A percentile compares a stretch with the other conserved stretches of the same genome.
Conservation (phyloP, 2,888 invertebrate genomes). For the Malachius bipustulatus region DNA sequence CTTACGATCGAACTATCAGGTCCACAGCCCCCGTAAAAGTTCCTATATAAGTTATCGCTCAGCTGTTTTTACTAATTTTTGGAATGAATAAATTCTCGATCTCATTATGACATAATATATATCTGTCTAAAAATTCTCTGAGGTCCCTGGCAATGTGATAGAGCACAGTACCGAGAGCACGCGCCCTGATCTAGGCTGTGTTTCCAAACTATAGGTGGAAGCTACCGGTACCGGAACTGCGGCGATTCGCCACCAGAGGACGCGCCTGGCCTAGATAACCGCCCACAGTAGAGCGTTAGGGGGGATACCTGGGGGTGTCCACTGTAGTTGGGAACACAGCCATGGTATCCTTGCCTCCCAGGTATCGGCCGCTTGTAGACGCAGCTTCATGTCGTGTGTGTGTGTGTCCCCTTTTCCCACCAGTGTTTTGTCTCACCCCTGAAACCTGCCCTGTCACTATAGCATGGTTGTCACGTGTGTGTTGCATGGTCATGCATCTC, state of each 20-base stretch:
- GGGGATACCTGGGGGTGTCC: constrained; percentile 36
- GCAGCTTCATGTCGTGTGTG: constrained; percentile 25
- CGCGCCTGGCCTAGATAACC: constrained; percentile 13
- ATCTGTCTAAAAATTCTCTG: constrained; percentile 13
- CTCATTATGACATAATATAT: too few relatives aligned
- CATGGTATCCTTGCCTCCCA: constrained; percentile 52
- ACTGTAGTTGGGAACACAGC: constrained; percentile 49
- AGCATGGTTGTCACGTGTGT: too few relatives aligned
- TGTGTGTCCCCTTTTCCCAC: constrained; percentile 13
- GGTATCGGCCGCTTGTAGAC: constrained; percentile 37
- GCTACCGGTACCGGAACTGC: constrained; percentile 18
- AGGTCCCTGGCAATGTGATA: constrained; percentile 23
- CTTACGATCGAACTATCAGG: too few relatives aligned
- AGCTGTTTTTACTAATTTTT: too few relatives aligned
- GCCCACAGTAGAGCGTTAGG: constrained; percentile 21
- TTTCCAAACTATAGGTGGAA: constrained; percentile 40
- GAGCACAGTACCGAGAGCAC: constrained; percentile 26
- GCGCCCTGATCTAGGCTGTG: constrained; percentile 36
- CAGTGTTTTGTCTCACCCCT: constrained; percentile 6
- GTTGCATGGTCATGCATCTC: too few relatives aligned
- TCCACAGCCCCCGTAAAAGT: too few relatives aligned
- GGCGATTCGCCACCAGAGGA: constrained; percentile 13
- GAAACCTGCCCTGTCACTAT: too few relatives aligned
- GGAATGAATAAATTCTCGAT: too few relatives aligned
- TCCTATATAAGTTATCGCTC: too few relatives aligned